Conservation (phyloP, 2,113 vertebrate genomes). For the Ceyx margarethae region DNA sequence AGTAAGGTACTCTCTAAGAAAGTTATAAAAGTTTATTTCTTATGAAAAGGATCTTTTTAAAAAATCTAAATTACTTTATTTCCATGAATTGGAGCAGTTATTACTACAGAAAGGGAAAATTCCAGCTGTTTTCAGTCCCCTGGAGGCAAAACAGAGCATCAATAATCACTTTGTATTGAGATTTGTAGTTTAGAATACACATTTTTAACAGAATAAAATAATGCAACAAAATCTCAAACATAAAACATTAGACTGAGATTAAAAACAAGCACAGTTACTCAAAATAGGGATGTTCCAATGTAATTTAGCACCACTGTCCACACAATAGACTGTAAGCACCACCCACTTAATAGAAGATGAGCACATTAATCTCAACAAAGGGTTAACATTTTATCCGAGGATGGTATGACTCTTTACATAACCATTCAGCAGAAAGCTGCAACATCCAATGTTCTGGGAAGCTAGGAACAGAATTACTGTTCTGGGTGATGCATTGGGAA, state of each 20-base stretch:
- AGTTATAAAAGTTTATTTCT: background rate
- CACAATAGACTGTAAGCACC: background rate
- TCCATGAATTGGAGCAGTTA: background rate
- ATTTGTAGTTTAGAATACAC: background rate
- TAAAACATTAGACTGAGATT: background rate
- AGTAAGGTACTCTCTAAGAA: background rate
- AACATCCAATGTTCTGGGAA: background rate
- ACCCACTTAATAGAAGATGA: background rate
- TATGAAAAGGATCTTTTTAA: background rate
- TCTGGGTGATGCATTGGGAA: background rate
- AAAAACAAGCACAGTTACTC: background rate
- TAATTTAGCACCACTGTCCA: background rate
- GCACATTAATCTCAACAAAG: background rate
- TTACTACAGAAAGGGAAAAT: background rate
- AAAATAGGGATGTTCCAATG: background rate
- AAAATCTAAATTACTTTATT: background rate
- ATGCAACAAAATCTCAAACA: background rate
- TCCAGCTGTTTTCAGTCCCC: background rate
- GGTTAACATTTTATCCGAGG: background rate
- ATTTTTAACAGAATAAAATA: background rate
- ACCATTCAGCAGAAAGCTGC: background rate
- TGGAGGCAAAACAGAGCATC: background rate
- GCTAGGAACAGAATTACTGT: background rate
- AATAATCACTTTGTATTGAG: background rate
- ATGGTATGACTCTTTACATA: background rate